Conservation (phyloP, 2,113 vertebrate genomes). For the Tretioscincus oriximinensis region DNA sequence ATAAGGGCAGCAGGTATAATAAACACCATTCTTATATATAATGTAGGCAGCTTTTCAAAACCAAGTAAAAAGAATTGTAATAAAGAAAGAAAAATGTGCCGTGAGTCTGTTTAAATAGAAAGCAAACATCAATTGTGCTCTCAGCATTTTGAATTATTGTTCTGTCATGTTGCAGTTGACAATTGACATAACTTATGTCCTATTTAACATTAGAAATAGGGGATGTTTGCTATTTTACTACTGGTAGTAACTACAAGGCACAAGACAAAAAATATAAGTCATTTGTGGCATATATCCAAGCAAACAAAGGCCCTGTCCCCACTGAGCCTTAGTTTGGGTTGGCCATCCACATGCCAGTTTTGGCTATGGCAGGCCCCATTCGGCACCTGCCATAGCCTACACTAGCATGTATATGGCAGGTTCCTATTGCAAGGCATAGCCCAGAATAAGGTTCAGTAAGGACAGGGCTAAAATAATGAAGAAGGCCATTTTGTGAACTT, state of each 20-base stretch:
- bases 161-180: constrained; percentile 38
- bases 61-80: constrained; percentile 1
- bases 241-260: background rate
- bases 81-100: background rate
- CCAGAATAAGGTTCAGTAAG: too few relatives aligned
- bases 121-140: constrained; percentile 13
- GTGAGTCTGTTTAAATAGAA: constrained; percentile 19
- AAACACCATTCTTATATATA: background rate
- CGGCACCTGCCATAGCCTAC: too few relatives aligned
- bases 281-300: background rate
- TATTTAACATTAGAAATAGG: background rate
- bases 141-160: constrained; percentile 31
- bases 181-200: constrained; percentile 19
- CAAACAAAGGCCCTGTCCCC: too few relatives aligned
- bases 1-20: background rate
- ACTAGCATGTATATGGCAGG: too few relatives aligned
- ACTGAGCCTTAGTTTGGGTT: too few relatives aligned
- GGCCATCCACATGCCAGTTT: too few relatives aligned
- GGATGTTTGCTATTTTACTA: constrained; percentile 10
- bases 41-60: background rate
- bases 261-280: constrained; percentile 9
- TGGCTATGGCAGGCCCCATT: too few relatives aligned
- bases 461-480: background rate
- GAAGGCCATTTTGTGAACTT: background rate
- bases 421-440: too few relatives aligned